Evolutionary conservation across 2,888 invertebrate genomes (phyloP).

Genomic region (Lasioglossum marginatum): DNA sequence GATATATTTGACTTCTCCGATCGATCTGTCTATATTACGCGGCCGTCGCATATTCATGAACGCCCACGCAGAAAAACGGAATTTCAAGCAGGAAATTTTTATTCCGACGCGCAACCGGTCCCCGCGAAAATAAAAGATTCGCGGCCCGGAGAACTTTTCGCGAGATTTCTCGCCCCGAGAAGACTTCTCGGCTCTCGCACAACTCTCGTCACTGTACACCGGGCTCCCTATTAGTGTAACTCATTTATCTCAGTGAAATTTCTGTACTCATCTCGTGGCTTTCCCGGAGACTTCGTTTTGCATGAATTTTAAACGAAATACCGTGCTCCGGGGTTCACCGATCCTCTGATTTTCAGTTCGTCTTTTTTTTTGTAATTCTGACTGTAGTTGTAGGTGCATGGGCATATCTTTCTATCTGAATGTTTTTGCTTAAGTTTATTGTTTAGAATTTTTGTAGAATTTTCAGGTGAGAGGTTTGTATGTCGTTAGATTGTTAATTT

Average conservation of each 20-base stretch:
- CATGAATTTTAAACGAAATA: slow-evolving; percentile 6
- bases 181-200: neutral
- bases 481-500: neutral
- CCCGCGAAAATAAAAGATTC: neutral
- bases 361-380: neutral
- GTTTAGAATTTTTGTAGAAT: neutral
- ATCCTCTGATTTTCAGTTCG: neutral
- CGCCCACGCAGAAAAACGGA: neutral
- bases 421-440: neutral
- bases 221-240: neutral
- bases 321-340: neutral
- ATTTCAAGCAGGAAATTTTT: neutral
- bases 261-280: neutral
- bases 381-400: too few species aligned
- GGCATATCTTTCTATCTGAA: neutral
- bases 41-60: neutral
- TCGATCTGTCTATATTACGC: slow-evolving; percentile 30
- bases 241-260: neutral
- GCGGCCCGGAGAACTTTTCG: neutral
- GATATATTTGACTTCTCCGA: slow-evolving; percentile 26
- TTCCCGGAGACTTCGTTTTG: neutral
- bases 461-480: neutral
- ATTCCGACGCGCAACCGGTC: neutral
- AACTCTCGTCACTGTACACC: neutral
- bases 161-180: neutral